Percentiles rank a stretch among this genome's conserved stretches.
Evolutionary conservation across 2,888 invertebrate genomes (phyloP).

Genomic region (Yponomeuta plumbellus): DNA sequence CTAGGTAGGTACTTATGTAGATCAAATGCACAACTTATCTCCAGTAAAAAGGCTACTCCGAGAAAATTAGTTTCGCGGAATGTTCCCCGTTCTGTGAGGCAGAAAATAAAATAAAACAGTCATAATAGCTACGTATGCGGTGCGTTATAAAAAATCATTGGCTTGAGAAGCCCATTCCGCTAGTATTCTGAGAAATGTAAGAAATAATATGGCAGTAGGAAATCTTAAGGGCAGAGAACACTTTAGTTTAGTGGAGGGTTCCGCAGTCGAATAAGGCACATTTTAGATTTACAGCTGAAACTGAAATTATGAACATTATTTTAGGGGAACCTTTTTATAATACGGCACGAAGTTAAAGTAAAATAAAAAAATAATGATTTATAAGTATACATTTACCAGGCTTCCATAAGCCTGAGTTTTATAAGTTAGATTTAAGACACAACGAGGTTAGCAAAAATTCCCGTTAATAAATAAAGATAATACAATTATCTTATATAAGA

Average conservation of each 20-base stretch:
- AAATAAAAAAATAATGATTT: too few species aligned
- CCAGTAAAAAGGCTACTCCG: background rate
- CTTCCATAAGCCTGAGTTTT: too few species aligned
- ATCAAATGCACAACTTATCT: background rate
- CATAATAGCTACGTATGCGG: background rate
- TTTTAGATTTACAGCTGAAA: too few species aligned
- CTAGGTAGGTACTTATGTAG: background rate
- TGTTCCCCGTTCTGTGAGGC: background rate
- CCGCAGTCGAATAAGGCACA: background rate
- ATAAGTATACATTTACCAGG: too few species aligned
- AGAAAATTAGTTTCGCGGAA: background rate
- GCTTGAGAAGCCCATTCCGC: background rate
- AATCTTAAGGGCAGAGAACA: background rate
- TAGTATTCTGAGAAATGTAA: background rate
- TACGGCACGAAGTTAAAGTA: too few species aligned
- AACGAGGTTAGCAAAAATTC: too few species aligned
- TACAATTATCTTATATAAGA: too few species aligned
- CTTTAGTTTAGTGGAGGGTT: background rate
- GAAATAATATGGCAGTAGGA: background rate
- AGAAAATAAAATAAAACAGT: background rate
- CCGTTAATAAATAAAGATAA: too few species aligned
- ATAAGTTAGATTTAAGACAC: too few species aligned
- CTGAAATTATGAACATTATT: too few species aligned
- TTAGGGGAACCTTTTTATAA: too few species aligned
- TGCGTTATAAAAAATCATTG: constrained; percentile 1